Percentiles rank a stretch among this genome's conserved stretches.
Evolutionary conservation across 2,113 vertebrate species (phyloP).

Genomic region (Vombatus ursinus): DNA sequence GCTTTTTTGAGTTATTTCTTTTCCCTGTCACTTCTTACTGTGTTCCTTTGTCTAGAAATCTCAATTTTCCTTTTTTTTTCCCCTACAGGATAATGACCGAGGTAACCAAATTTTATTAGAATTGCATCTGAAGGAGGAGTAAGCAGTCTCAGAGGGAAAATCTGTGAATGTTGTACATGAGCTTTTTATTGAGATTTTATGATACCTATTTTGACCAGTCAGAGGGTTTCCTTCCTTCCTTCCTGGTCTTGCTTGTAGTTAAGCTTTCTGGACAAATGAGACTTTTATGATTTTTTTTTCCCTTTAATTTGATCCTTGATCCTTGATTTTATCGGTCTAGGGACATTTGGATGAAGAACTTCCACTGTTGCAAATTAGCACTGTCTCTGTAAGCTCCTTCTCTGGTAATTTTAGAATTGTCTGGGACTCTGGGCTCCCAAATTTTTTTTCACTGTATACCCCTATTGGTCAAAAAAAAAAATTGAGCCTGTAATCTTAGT

Average conservation of each 20-base stretch:
- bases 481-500: neutral
- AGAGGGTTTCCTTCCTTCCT: neutral
- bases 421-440: neutral
- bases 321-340: neutral
- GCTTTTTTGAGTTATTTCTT: neutral
- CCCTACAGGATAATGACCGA: neutral
- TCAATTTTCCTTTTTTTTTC: too few species aligned
- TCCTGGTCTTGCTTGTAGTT: neutral
- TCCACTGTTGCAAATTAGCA: neutral
- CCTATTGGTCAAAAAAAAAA: neutral
- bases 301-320: neutral
- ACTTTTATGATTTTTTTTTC: neutral
- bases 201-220: neutral
- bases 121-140: neutral
- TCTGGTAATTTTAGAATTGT: neutral
- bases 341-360: neutral
- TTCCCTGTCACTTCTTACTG: neutral
- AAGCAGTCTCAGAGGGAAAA: neutral
- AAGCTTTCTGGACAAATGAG: neutral
- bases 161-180: neutral
- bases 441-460: neutral
- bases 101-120: neutral
- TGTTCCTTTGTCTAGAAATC: too few species aligned
- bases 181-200: neutral
- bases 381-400: neutral